Percentiles rank a stretch among this genome's conserved stretches.
Evolutionary conservation across 1,140 invertebrate species (phyloP).

Genomic region (Leptopilina clavipes): DNA sequence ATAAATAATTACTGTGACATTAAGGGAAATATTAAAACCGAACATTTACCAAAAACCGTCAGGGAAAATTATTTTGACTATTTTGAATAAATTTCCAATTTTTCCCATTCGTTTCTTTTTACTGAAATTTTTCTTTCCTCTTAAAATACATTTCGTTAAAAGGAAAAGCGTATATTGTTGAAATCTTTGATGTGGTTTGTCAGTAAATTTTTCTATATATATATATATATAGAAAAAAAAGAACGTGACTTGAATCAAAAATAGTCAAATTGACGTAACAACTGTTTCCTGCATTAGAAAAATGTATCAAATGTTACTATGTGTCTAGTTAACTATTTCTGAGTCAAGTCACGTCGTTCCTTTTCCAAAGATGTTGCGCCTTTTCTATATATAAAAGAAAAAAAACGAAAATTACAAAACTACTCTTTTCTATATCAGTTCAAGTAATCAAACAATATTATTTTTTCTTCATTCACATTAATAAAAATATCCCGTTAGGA

Average conservation of each 20-base stretch:
- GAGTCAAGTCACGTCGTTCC: conserved; percentile 1
- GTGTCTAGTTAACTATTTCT: conserved; percentile 5
- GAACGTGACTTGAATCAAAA: background rate
- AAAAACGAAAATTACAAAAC: background rate
- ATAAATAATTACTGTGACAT: no score
- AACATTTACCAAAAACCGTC: no score
- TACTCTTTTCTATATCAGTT: background rate
- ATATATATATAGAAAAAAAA: background rate
- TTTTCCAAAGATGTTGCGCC: conserved; percentile 9
- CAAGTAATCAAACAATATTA: background rate
- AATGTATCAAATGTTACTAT: conserved; percentile 12
- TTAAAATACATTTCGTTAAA: background rate
- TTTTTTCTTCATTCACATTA: background rate
- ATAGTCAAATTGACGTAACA: conserved; percentile 12
- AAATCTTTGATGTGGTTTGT: conserved; percentile 15
- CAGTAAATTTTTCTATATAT: no score
- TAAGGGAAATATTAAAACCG: no score
- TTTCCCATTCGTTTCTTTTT: no score
- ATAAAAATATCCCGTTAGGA: background rate
- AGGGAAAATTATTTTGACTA: no score
- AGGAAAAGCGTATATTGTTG: background rate
- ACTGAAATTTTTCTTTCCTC: background rate
- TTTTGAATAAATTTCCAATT: no score
- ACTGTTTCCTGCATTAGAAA: conserved; percentile 14
- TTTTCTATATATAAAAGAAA: background rate